Conservation (phyloP, 2,113 vertebrate genomes). For the Cinclus cinclus region DNA sequence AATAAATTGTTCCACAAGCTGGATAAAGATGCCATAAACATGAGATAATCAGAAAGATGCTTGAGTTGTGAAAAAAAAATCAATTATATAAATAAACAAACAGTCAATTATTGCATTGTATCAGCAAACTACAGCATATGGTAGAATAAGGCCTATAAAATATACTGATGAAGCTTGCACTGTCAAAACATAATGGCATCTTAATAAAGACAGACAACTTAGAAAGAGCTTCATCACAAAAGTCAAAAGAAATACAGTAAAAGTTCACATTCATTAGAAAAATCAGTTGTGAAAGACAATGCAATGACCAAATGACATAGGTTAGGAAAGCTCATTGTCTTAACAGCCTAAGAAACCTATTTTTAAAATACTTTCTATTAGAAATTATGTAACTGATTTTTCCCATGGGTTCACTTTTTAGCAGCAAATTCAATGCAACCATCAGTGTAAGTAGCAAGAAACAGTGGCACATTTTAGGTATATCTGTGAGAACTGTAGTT, state of each 20-base stretch:
- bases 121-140: not conserved
- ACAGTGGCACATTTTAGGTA: not conserved
- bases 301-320: rapidly evolving
- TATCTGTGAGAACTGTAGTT: not conserved
- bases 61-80: not conserved
- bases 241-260: not conserved
- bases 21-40: not conserved
- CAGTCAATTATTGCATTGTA: not conserved
- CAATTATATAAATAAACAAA: not conserved
- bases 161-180: not conserved
- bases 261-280: not conserved
- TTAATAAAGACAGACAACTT: not conserved
- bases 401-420: not conserved
- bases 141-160: not conserved
- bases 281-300: not conserved
- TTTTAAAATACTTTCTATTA: not conserved
- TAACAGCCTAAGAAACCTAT: not conserved
- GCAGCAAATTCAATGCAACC: not conserved
- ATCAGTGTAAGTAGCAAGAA: not conserved
- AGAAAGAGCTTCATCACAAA: not conserved
- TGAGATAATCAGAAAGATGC: not conserved
- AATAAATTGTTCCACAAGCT: not conserved
- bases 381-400: not conserved
- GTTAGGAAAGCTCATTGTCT: not conserved
- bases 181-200: not conserved